These are phyloP conservation scores for Neogale vison DNA, from an alignment of 2,113 vertebrate genomes.

Conservation along the genomic window DNA sequence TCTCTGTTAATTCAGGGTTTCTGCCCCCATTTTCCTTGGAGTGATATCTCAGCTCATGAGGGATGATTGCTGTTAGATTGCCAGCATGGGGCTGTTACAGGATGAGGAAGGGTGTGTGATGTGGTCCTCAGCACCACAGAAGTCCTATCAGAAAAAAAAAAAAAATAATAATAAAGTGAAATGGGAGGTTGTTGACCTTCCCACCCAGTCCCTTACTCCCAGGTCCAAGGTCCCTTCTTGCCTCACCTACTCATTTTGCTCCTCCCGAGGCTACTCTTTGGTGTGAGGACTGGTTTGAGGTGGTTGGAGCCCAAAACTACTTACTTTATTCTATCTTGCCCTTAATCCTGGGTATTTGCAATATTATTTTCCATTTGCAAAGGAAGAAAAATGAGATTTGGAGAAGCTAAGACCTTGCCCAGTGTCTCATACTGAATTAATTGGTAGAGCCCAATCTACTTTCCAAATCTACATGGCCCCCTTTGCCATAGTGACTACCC, in stretches of 20 bases:
- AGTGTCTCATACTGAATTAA: not conserved
- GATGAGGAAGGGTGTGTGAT: too few species aligned
- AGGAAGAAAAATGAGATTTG: not conserved
- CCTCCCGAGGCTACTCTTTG: not conserved
- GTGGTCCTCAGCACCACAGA: not conserved
- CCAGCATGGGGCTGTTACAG: too few species aligned
- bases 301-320: not conserved
- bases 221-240: not conserved
- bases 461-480: not conserved
- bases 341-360: not conserved
- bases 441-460: not conserved
- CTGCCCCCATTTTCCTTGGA: not conserved
- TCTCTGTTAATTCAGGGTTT: not conserved
- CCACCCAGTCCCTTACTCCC: too few species aligned
- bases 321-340: not conserved
- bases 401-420: not conserved
- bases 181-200: not conserved
- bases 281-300: not conserved
- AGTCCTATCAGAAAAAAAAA: not conserved
- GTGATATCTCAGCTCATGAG: not conserved
- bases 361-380: not conserved
- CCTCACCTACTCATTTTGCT: not conserved
- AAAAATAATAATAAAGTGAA: not conserved
- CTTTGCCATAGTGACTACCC: not conserved
- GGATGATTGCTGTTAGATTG: not conserved